These are phyloP conservation scores for Epistrophella euchroma DNA, from an alignment of 2,888 invertebrate genomes.

Conservation along the genomic window DNA sequence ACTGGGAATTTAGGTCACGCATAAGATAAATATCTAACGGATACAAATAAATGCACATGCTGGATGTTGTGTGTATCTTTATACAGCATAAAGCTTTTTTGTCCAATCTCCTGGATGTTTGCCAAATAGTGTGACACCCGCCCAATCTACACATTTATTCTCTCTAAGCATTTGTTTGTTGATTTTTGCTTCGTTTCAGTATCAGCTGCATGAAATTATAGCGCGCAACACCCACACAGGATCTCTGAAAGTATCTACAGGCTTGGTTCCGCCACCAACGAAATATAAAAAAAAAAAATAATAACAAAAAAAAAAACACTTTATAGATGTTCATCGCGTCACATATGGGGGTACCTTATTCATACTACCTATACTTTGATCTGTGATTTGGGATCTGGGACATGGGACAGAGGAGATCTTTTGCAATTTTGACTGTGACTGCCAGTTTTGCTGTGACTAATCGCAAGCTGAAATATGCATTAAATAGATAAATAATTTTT, in stretches of 20 bases:
- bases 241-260: conserved; percentile 35
- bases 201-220: conserved; percentile 55
- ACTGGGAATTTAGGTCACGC: conserved; percentile 51
- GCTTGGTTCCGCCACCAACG: conserved; percentile 38
- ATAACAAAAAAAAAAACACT: neutral
- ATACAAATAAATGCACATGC: conserved; percentile 41
- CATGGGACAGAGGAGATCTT: conserved; percentile 39
- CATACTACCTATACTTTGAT: conserved; percentile 33
- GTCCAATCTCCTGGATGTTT: conserved; percentile 50
- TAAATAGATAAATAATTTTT: conserved; percentile 33
- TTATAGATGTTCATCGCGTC: conserved; percentile 33
- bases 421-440: conserved; percentile 42
- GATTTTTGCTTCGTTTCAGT: conserved; percentile 45
- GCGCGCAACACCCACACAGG: conserved; percentile 52
- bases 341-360: neutral
- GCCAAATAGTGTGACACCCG: conserved; percentile 62
- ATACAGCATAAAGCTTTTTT: conserved; percentile 46
- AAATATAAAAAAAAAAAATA: neutral
- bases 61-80: conserved; percentile 31
- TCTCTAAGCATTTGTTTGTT: conserved; percentile 7
- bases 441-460: conserved; percentile 48
- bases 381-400: conserved; percentile 42
- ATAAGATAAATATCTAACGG: conserved; percentile 45
- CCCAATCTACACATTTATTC: neutral
- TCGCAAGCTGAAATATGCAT: conserved; percentile 60